Conservation (phyloP, 2,888 invertebrate species). For the Pterobdella sp. region DNA sequence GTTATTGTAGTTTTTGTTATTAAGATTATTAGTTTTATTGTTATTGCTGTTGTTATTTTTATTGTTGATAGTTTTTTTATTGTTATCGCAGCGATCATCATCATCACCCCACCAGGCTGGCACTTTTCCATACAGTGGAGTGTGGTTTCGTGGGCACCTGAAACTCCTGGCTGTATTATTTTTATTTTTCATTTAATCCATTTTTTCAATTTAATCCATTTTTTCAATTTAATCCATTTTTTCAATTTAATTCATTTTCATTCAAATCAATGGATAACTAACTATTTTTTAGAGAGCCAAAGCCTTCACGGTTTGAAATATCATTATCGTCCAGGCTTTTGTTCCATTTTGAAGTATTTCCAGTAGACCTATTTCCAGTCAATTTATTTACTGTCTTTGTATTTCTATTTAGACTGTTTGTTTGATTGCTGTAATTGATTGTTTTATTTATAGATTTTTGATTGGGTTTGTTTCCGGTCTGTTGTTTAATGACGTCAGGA, state of each 20-base stretch:
- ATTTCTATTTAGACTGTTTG: background rate
- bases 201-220: too few relatives aligned
- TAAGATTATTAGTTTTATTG: background rate
- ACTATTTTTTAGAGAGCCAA: too few relatives aligned
- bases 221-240: too few relatives aligned
- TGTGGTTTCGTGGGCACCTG: slow-evolving; percentile 6
- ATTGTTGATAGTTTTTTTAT: too few relatives aligned
- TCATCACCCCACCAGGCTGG: slow-evolving; percentile 24
- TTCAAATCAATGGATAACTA: too few relatives aligned
- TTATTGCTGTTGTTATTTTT: background rate
- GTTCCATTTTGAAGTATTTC: background rate
- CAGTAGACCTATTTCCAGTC: background rate
- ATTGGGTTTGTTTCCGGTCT: background rate
- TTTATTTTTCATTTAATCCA: too few relatives aligned
- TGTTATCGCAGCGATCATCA: too few relatives aligned
- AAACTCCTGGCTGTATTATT: slow-evolving; percentile 12
- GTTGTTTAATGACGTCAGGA: background rate
- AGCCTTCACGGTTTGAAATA: too few relatives aligned
- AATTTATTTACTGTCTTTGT: background rate
- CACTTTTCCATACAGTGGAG: slow-evolving; percentile 13
- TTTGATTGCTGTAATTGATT: background rate
- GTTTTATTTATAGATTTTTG: background rate
- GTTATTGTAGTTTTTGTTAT: background rate
- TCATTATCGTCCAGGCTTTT: background rate
- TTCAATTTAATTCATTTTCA: too few relatives aligned